phyloP scores from a whole-genome alignment of 2,113 vertebrate species.

The Nymphicus hollandicus region DNA sequence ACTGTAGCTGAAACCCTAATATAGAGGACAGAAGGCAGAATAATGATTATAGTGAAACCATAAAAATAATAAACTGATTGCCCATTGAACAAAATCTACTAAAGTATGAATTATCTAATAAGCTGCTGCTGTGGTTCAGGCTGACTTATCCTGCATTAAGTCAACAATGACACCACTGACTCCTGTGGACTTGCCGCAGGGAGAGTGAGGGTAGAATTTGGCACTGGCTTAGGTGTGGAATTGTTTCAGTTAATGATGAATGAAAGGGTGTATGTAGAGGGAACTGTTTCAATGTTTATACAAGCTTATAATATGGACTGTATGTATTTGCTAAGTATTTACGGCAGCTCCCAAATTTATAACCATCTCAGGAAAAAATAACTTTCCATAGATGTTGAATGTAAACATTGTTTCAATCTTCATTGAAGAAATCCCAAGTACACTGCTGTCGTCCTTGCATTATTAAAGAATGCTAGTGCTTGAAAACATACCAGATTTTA shows the following conservation, averaged over 20 bases:
- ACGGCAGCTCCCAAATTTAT: not conserved
- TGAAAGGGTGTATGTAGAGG: not conserved
- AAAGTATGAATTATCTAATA: conserved; percentile 48
- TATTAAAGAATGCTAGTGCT: conserved; percentile 2
- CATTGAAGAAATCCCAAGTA: not conserved
- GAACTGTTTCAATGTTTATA: conserved; percentile 3
- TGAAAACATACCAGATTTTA: not conserved
- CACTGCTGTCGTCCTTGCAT: not conserved
- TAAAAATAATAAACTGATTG: conserved; percentile 46
- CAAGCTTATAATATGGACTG: not conserved
- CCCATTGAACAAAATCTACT: conserved; percentile 19
- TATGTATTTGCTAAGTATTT: conserved; percentile 12
- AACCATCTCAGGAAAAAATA: not conserved
- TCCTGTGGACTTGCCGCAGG: not conserved
- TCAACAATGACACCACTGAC: not conserved
- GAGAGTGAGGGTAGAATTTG: not conserved
- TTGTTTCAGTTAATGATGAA: not conserved
- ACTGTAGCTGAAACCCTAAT: conserved; percentile 46
- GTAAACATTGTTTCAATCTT: conserved; percentile 9
- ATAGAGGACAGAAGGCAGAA: conserved; percentile 54
- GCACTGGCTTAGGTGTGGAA: not conserved
- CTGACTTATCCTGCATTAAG: not conserved
- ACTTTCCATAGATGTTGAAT: conserved; percentile 4
- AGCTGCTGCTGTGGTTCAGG: not conserved
- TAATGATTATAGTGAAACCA: conserved; percentile 40